Conservation (phyloP, 2,888 invertebrate genomes). For the Zygothrica quintamaculata region DNA sequence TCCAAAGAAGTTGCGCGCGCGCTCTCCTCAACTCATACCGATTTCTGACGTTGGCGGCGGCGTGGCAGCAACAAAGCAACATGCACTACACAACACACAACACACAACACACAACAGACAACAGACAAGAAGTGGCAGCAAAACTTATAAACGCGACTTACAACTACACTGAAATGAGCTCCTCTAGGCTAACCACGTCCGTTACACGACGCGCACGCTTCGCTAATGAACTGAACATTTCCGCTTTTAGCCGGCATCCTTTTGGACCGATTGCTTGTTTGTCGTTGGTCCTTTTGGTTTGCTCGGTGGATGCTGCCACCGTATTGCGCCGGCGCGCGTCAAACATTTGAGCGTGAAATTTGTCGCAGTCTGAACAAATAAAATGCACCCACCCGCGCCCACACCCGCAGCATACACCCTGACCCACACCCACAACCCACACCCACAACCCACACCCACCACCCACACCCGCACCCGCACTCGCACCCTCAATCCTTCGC, state of each 20-base stretch:
- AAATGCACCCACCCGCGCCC: slow-evolving; percentile 45
- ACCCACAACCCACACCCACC: slow-evolving; percentile 17
- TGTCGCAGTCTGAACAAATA: slow-evolving; percentile 59
- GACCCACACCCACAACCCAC: slow-evolving; percentile 2
- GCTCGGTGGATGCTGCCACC: slow-evolving; percentile 60
- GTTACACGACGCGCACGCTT: slow-evolving; percentile 81
- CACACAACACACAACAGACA: slow-evolving; percentile 41
- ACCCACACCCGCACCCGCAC: slow-evolving; percentile 1
- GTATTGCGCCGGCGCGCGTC: slow-evolving; percentile 75
- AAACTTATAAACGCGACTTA: slow-evolving; percentile 28
- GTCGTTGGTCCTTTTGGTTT: slow-evolving; percentile 34
- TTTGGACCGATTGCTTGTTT: slow-evolving; percentile 41
- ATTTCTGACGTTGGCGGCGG: slow-evolving; percentile 37
- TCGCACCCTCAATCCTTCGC: slow-evolving; percentile 1
- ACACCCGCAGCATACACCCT: slow-evolving; percentile 35
- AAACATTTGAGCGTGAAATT: slow-evolving; percentile 79
- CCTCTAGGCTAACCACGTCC: slow-evolving; percentile 70
- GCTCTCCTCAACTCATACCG: slow-evolving; percentile 73
- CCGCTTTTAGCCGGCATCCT: slow-evolving; percentile 79
- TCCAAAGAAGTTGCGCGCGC: slow-evolving; percentile 70
- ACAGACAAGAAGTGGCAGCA: slow-evolving; percentile 14
- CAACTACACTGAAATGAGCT: slow-evolving; percentile 32
- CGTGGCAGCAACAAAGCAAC: slow-evolving; percentile 58
- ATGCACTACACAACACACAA: slow-evolving; percentile 40
- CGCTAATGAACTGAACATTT: slow-evolving; percentile 82